Conservation (phyloP, 2,797 vertebrate genomes). For the Spea hammondii region DNA sequence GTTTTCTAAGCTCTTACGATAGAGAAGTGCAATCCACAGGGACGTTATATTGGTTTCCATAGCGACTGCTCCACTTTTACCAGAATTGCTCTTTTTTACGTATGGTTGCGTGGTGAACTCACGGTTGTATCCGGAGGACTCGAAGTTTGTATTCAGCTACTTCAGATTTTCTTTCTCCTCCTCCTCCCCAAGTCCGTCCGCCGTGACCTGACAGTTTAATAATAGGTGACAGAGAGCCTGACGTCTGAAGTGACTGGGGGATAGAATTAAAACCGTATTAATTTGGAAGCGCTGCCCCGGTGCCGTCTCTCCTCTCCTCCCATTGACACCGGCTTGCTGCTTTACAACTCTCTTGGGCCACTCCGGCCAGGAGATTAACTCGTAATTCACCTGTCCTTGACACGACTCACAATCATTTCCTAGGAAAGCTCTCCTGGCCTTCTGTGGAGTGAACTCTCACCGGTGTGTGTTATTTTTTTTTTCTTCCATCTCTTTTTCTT, state of each 20-base stretch:
- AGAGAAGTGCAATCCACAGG: too few relatives aligned
- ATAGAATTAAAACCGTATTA: slow-evolving; percentile 54
- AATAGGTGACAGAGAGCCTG: slow-evolving; percentile 21
- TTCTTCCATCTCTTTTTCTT: too few relatives aligned
- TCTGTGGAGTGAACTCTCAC: slow-evolving; percentile 32
- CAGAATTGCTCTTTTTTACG: too few relatives aligned
- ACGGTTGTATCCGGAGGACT: too few relatives aligned
- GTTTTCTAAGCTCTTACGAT: too few relatives aligned
- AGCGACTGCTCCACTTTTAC: too few relatives aligned
- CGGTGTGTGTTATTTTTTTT: too few relatives aligned
- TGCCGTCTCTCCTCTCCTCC: slow-evolving; percentile 50
- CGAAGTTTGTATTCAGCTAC: neutral
- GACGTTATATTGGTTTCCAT: too few relatives aligned
- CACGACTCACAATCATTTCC: slow-evolving; percentile 61
- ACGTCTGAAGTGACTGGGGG: slow-evolving; percentile 41
- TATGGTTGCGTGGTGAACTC: too few relatives aligned
- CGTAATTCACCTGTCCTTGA: slow-evolving; percentile 62
- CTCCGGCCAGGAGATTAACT: slow-evolving; percentile 63
- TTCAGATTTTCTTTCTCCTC: neutral
- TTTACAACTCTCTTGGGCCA: slow-evolving; percentile 63
- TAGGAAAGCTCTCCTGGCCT: slow-evolving; percentile 56
- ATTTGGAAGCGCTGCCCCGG: slow-evolving; percentile 56
- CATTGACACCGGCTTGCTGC: slow-evolving; percentile 51
- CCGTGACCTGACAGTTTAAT: slow-evolving; percentile 30
- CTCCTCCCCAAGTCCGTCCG: neutral